Evolutionary conservation across 2,888 invertebrate genomes (phyloP).

Genomic region (Linyphia triangularis): DNA sequence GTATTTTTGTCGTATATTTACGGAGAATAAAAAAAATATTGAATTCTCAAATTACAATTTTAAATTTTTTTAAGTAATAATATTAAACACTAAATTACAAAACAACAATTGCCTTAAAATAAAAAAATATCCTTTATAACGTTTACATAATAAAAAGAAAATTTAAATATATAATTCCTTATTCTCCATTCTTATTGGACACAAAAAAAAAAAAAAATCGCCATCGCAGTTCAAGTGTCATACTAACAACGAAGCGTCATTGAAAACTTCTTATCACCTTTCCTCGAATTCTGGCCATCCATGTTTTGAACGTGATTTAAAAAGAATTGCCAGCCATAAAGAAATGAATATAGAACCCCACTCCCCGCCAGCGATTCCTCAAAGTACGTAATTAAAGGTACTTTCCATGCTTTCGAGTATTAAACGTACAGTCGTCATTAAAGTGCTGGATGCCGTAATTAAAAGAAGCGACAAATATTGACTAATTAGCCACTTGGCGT

Average conservation of each 20-base stretch:
- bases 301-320: neutral
- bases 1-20: no score
- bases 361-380: conserved; percentile 10
- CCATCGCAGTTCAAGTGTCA: neutral
- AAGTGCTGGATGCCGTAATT: conserved; percentile 32
- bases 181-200: no score
- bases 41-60: no score
- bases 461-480: conserved; percentile 66
- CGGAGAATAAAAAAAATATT: no score
- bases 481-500: conserved; percentile 65
- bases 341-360: neutral
- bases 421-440: conserved; percentile 49
- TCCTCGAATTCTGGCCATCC: no score
- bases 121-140: no score
- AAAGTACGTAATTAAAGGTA: conserved; percentile 60
- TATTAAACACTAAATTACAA: no score
- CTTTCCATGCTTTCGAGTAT: conserved; percentile 25
- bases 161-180: no score
- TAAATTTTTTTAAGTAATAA: no score
- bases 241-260: neutral
- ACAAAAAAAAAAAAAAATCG: neutral
- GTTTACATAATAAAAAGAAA: no score
- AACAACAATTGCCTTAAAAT: no score
- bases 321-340: neutral
- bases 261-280: neutral